Conservation (phyloP, 2,888 invertebrate genomes). For the Polyommatus icarus region DNA sequence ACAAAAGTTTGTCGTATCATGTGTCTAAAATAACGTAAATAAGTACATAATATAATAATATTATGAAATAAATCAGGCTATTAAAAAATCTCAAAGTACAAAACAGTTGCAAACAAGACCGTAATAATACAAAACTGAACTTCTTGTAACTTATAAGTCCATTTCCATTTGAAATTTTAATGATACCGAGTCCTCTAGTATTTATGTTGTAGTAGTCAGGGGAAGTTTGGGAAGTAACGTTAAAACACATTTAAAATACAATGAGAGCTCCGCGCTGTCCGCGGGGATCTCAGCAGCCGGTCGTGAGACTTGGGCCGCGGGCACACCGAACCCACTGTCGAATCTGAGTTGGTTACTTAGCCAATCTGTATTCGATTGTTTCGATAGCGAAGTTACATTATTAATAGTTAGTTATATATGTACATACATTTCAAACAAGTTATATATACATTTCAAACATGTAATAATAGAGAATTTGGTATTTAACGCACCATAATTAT, state of each 20-base stretch:
- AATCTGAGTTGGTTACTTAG: no score
- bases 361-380: no score
- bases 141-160: constrained; percentile 7
- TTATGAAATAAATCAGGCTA: no score
- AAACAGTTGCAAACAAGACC: neutral
- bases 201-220: constrained; percentile 1
- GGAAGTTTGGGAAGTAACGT: constrained; percentile 6
- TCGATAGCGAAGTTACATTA: no score
- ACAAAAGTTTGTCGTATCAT: no score
- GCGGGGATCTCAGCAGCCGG: constrained; percentile 2
- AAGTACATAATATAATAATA: no score
- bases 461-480: no score
- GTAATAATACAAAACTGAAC: neutral
- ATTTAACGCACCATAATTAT: no score
- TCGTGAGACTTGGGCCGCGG: neutral
- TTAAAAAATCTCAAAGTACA: neutral
- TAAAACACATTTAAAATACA: constrained; percentile 22
- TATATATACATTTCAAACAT: no score
- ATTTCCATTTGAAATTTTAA: constrained; percentile 20
- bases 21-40: no score
- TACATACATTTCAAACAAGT: no score
- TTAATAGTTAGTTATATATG: no score
- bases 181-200: neutral
- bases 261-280: neutral
- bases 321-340: neutral